These are phyloP conservation scores for Clarias gariepinus DNA, from an alignment of 2,113 vertebrate species.

Conservation along the genomic window DNA sequence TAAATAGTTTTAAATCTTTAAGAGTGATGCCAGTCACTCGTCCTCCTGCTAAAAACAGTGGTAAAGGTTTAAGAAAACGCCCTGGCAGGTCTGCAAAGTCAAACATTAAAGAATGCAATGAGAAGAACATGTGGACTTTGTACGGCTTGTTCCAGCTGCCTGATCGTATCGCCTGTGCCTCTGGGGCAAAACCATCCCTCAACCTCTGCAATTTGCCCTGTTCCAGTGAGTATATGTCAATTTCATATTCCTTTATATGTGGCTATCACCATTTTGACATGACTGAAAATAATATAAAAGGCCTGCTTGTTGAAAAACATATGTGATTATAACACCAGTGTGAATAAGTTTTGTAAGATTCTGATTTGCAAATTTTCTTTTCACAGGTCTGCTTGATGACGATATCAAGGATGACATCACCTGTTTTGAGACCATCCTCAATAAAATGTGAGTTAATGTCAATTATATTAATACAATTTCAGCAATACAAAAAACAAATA, in stretches of 20 bases:
- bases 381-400: constrained; percentile 58
- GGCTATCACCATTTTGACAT: neutral
- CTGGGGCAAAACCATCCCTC: neutral
- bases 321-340: neutral
- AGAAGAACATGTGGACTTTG: neutral
- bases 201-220: constrained; percentile 61
- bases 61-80: neutral
- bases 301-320: neutral
- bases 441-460: constrained; percentile 37
- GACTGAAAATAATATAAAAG: neutral
- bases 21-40: neutral
- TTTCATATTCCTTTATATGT: neutral
- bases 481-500: neutral
- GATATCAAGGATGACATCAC: constrained; percentile 57
- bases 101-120: neutral
- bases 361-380: neutral
- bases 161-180: constrained; percentile 50
- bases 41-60: neutral
- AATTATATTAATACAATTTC: neutral
- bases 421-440: constrained; percentile 52
- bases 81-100: neutral
- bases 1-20: neutral
- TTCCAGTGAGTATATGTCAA: constrained; percentile 51
- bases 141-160: constrained; percentile 69
- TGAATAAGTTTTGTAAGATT: neutral